These are phyloP conservation scores for Trichomycterus rosablanca DNA, from an alignment of 2,113 vertebrate species.

Conservation along the genomic window DNA sequence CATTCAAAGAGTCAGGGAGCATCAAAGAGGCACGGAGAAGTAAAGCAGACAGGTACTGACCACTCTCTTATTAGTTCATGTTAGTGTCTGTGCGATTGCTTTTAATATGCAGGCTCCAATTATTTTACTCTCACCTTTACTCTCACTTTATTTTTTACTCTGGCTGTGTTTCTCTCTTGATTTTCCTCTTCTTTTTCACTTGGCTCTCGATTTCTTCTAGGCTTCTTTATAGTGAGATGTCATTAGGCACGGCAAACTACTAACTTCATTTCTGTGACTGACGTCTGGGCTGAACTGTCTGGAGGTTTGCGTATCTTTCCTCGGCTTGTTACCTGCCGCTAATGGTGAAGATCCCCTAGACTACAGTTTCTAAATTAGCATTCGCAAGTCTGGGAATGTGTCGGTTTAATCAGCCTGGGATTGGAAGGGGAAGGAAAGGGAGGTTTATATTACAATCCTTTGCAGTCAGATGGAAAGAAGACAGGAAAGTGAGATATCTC, in stretches of 20 bases:
- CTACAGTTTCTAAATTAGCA: slow-evolving; percentile 63
- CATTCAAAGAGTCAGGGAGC: slow-evolving; percentile 20
- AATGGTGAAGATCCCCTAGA: slow-evolving; percentile 63
- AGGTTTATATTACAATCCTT: slow-evolving; percentile 70
- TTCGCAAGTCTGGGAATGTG: slow-evolving; percentile 58
- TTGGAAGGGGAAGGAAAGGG: slow-evolving; percentile 51
- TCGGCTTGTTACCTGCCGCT: slow-evolving; percentile 51
- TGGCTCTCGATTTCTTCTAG: slow-evolving; percentile 24
- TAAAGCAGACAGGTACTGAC: slow-evolving; percentile 11
- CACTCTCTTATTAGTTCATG: slow-evolving; percentile 33
- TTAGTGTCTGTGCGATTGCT: slow-evolving; percentile 12
- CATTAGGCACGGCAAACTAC: slow-evolving; percentile 55
- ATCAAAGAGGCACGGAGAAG: background rate
- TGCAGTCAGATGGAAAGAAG: slow-evolving; percentile 63
- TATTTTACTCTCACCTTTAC: slow-evolving; percentile 12
- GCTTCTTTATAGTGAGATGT: slow-evolving; percentile 43
- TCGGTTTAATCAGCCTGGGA: slow-evolving; percentile 63
- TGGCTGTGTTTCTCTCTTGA: too few relatives aligned
- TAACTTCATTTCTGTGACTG: slow-evolving; percentile 61
- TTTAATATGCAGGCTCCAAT: slow-evolving; percentile 1
- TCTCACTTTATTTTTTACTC: too few relatives aligned
- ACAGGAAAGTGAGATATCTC: slow-evolving; percentile 67
- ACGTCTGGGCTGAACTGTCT: slow-evolving; percentile 55
- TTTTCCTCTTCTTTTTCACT: slow-evolving; percentile 17
- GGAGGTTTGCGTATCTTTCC: slow-evolving; percentile 59